Conservation (phyloP, 2,888 invertebrate genomes). For the Hipparchia sbordonii region DNA sequence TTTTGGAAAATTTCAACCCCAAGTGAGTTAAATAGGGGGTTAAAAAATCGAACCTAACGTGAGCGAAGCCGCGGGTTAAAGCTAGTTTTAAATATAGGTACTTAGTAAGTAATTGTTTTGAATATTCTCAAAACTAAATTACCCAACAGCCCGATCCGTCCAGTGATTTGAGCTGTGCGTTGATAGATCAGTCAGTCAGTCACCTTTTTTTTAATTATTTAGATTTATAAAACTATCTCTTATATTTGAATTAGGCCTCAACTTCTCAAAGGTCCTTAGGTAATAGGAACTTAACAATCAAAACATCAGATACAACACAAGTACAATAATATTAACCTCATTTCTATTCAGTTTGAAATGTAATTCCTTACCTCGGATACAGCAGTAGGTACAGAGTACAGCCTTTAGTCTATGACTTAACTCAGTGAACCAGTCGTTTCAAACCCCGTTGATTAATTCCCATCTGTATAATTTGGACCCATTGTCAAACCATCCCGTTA, state of each 20-base stretch:
- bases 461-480: conserved; percentile 53
- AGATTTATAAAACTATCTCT: not conserved
- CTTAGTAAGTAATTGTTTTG: too few relatives aligned
- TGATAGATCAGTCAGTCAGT: too few relatives aligned
- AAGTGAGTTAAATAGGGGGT: too few relatives aligned
- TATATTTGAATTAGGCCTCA: not conserved
- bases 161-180: too few relatives aligned
- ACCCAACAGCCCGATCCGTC: too few relatives aligned
- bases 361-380: conserved; percentile 28
- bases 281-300: conserved; percentile 4
- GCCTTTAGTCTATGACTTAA: conserved; percentile 37
- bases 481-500: conserved; percentile 48
- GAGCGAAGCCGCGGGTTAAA: too few relatives aligned
- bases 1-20: too few relatives aligned
- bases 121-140: too few relatives aligned
- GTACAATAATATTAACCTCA: conserved; percentile 27
- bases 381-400: conserved; percentile 12
- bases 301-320: conserved; percentile 23
- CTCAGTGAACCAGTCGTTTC: conserved; percentile 38
- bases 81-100: too few relatives aligned
- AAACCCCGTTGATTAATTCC: conserved; percentile 52
- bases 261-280: not conserved
- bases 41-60: too few relatives aligned
- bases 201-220: too few relatives aligned
- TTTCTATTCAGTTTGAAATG: conserved; percentile 32